A percentile compares a stretch with the other conserved stretches of the same genome.
These are phyloP conservation scores for Carollia perspicillata DNA, from an alignment of 2,113 vertebrate species.

Conservation along the genomic window DNA sequence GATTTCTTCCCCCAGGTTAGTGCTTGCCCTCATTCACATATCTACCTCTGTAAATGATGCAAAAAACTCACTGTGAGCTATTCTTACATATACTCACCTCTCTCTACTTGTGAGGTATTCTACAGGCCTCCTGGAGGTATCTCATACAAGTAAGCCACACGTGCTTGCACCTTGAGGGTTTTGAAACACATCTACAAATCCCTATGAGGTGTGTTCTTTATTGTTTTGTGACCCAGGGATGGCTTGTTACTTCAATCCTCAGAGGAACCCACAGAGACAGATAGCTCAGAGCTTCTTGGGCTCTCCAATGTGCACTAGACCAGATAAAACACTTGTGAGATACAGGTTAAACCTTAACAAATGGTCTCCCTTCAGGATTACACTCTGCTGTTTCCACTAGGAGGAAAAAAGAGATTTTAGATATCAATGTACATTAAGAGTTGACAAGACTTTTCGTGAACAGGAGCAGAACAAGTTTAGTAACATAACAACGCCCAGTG, in stretches of 20 bases:
- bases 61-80: background rate
- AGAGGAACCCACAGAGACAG: background rate
- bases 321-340: constrained; percentile 43
- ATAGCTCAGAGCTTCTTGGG: background rate
- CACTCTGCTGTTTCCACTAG: background rate
- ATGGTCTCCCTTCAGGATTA: background rate
- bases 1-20: background rate
- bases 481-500: background rate
- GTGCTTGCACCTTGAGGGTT: background rate
- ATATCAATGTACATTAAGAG: constrained; percentile 8
- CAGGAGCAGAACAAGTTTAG: background rate
- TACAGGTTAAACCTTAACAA: constrained; percentile 52
- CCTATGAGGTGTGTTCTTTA: background rate
- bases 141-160: background rate
- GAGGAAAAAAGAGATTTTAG: constrained; percentile 24
- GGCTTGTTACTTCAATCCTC: background rate
- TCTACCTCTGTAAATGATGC: background rate
- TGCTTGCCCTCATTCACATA: background rate
- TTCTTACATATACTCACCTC: background rate
- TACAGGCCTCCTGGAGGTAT: background rate
- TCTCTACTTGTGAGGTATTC: background rate
- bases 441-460: constrained; percentile 1
- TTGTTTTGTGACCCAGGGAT: constrained; percentile 1
- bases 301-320: background rate
- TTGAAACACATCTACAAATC: constrained; percentile 22